A percentile compares a stretch with the other conserved stretches of the same genome.
Evolutionary conservation across 2,797 vertebrate genomes (phyloP).

Genomic region (Serranus cabrilla): DNA sequence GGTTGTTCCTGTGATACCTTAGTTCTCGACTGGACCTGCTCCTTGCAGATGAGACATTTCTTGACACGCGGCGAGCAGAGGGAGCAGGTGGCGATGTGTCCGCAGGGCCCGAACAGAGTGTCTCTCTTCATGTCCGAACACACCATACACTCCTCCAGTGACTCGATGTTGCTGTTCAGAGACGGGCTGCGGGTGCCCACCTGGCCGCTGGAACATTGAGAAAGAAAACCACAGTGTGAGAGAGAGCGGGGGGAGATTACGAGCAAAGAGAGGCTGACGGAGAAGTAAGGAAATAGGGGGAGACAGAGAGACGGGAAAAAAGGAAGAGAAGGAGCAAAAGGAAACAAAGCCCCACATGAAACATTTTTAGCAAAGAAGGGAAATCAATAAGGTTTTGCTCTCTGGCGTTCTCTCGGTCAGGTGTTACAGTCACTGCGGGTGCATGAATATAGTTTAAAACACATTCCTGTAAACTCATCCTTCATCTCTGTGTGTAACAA

Average conservation of each 20-base stretch:
- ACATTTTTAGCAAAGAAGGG: slow-evolving; percentile 30
- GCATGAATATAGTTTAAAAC: not conserved
- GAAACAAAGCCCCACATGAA: slow-evolving; percentile 27
- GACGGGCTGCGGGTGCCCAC: slow-evolving; percentile 97
- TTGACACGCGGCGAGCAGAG: slow-evolving; percentile 98
- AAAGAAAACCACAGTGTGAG: slow-evolving; percentile 11
- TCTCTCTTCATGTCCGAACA: slow-evolving; percentile 99
- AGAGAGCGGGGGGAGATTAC: slow-evolving; percentile 12
- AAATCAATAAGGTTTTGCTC: slow-evolving; percentile 38
- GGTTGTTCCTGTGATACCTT: slow-evolving; percentile 87
- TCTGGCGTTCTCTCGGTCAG: slow-evolving; percentile 21
- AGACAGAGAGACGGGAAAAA: slow-evolving; percentile 19
- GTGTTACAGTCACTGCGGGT: slow-evolving; percentile 4
- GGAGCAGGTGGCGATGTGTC: slow-evolving; percentile 98
- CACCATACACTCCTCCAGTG: slow-evolving; percentile 99
- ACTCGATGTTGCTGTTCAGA: slow-evolving; percentile 96
- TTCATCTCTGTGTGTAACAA: not conserved
- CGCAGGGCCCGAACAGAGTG: slow-evolving; percentile 97
- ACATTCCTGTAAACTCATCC: not conserved
- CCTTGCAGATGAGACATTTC: slow-evolving; percentile 99
- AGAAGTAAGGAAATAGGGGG: slow-evolving; percentile 1
- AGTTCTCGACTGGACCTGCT: slow-evolving; percentile 98
- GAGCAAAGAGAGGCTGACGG: not conserved
- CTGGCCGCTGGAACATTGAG: slow-evolving; percentile 88
- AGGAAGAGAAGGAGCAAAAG: not conserved